Conservation (phyloP, 2,113 vertebrate genomes). For the Ameiurus melas region DNA sequence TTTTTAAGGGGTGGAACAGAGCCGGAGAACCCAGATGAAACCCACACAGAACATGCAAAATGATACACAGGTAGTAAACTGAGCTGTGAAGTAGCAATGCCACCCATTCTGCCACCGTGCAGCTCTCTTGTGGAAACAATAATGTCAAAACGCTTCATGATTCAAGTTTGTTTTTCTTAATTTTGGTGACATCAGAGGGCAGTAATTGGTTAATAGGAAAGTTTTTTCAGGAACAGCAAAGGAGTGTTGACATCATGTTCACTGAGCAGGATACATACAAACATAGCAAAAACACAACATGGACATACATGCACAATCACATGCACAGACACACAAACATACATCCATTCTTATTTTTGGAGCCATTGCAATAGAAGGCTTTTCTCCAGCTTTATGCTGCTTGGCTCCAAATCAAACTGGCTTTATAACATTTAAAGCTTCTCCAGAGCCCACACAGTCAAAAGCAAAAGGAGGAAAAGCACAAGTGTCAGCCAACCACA, state of each 20-base stretch:
- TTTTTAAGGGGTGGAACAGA: not conserved
- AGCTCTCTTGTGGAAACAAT: not conserved
- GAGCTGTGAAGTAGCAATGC: not conserved
- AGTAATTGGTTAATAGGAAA: not conserved
- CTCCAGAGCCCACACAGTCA: constrained; percentile 77
- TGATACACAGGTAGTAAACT: not conserved
- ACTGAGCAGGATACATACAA: constrained; percentile 3
- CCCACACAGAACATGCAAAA: not conserved
- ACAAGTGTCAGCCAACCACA: constrained; percentile 74
- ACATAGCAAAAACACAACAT: not conserved
- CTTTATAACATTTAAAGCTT: constrained; percentile 81
- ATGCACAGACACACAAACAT: constrained; percentile 44
- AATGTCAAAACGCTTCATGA: not conserved
- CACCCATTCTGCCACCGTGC: not conserved
- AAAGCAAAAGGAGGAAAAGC: constrained; percentile 73
- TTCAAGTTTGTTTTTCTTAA: constrained; percentile 8
- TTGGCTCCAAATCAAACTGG: constrained; percentile 78
- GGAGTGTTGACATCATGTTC: constrained; percentile 6
- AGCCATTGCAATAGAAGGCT: constrained; percentile 70
- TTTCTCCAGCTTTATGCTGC: constrained; percentile 68
- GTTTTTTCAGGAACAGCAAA: constrained; percentile 2
- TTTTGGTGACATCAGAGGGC: constrained; percentile 4
- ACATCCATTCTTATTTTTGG: constrained; percentile 70
- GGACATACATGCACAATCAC: constrained; percentile 42
- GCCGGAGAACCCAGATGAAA: not conserved